These are phyloP conservation scores for Melieria omissa DNA, from an alignment of 2,888 invertebrate species.

Conservation along the genomic window DNA sequence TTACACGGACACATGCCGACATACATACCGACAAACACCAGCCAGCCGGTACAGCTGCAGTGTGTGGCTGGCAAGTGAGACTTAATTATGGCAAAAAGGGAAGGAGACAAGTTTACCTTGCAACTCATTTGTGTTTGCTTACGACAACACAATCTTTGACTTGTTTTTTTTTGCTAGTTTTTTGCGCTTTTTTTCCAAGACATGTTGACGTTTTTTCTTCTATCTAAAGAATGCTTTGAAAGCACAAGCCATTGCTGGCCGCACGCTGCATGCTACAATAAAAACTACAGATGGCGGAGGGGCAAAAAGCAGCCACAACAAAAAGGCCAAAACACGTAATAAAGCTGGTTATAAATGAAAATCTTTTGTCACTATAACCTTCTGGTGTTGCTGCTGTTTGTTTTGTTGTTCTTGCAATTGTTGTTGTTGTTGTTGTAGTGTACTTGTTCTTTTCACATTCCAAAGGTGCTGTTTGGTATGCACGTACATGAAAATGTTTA, in stretches of 20 bases:
- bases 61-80: conserved; percentile 19
- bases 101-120: conserved; percentile 12
- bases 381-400: not conserved
- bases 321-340: conserved; percentile 11
- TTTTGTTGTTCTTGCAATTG: not conserved
- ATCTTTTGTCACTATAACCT: conserved; percentile 26
- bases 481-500: no score
- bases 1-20: not conserved
- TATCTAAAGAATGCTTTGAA: no score
- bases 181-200: not conserved
- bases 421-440: not conserved
- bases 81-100: conserved; percentile 24
- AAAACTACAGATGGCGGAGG: conserved; percentile 10
- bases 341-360: conserved; percentile 19
- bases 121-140: conserved; percentile 23
- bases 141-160: conserved; percentile 9
- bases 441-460: conserved; percentile 27
- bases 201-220: not conserved
- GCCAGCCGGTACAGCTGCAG: conserved; percentile 1
- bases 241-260: no score
- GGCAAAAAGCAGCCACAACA: not conserved
- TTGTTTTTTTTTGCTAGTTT: not conserved
- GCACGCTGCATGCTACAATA: no score
- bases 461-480: conserved; percentile 32
- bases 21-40: not conserved